Base-by-base conservation (phyloP, 2,113 vertebrate genomes). In the Australoheros scitulus region DNA sequence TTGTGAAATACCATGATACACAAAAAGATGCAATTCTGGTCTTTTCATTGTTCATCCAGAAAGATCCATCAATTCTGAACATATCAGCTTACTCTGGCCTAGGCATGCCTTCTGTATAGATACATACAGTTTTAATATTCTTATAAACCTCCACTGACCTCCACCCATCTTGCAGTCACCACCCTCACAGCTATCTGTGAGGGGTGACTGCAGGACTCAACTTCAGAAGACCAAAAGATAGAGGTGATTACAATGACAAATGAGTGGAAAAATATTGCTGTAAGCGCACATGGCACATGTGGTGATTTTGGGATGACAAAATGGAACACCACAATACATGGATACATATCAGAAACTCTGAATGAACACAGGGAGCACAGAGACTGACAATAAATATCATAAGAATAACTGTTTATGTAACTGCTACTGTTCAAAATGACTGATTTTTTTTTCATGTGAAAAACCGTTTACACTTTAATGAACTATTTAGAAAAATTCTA, bases 1-100 rank as follows among this genome's bases (percentile, higher is more conserved):
- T 85, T 89, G 61, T 84, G 61, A 68, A 78, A 60, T 65, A 81
- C 18, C 79, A 91, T 83, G 77, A 93, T 87, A 83, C 9, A 52
- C 65, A 86, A 64, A 88, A 17, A 65, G 2, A 80, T 70, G 80
- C 86, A 82, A 92, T 84, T 80, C 76, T 4, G 17, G 58, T 36
- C 50, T 77, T 81, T 76, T 82, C 72, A 84, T 70, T 86, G 76
- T 81, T 82, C 52, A 82, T 81, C 58, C 50, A 43, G 13, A 34
- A 79, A 50, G 26, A 41, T 11, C 24, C 9, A 79, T 77, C 50
- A 81, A 7, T 34, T 68, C 57, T 72, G 57, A 65, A 52, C 36
- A 75, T 52, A 60, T 83, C 70, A 43, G 47, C 60, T 72, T 61
- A 61, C 58, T 13, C 32, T 20, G 61, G 7, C n/a, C 60, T 20